phyloP scores from a whole-genome alignment of 1,140 invertebrate genomes.

The Stenopsyche tienmushanensis region DNA sequence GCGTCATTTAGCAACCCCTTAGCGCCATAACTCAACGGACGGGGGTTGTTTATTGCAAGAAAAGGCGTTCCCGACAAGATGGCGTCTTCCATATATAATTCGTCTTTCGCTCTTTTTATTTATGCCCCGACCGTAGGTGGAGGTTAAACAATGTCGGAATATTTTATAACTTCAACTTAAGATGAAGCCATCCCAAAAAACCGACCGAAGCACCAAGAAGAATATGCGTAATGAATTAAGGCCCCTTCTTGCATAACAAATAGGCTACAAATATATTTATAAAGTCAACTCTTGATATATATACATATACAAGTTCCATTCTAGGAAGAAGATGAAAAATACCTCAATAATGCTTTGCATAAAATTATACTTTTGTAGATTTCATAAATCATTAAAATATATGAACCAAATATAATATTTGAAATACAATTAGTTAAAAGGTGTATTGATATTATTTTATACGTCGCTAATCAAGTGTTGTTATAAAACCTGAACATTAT shows the following conservation, averaged over 20 bases:
- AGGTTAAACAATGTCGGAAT: conserved; percentile 3
- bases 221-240: conserved; percentile 1
- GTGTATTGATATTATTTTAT: too few relatives aligned
- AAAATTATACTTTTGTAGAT: too few relatives aligned
- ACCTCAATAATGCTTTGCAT: too few relatives aligned
- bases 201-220: background rate
- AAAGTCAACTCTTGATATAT: too few relatives aligned
- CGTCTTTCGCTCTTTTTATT: conserved; percentile 3
- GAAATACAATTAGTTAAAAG: too few relatives aligned
- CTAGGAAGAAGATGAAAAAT: too few relatives aligned
- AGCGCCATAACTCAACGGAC: conserved; percentile 19
- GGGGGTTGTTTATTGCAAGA: conserved; percentile 27
- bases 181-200: background rate
- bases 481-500: too few relatives aligned
- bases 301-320: too few relatives aligned
- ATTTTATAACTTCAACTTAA: conserved; percentile 1
- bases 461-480: too few relatives aligned
- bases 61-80: conserved; percentile 29
- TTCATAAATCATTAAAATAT: too few relatives aligned
- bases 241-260: background rate
- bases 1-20: conserved; percentile 13
- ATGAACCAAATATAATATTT: too few relatives aligned
- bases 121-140: conserved; percentile 7
- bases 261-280: background rate
- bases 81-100: conserved; percentile 24